Evolutionary conservation across 2,888 invertebrate species (phyloP).

Genomic region (Lasioglossum pauxillum): DNA sequence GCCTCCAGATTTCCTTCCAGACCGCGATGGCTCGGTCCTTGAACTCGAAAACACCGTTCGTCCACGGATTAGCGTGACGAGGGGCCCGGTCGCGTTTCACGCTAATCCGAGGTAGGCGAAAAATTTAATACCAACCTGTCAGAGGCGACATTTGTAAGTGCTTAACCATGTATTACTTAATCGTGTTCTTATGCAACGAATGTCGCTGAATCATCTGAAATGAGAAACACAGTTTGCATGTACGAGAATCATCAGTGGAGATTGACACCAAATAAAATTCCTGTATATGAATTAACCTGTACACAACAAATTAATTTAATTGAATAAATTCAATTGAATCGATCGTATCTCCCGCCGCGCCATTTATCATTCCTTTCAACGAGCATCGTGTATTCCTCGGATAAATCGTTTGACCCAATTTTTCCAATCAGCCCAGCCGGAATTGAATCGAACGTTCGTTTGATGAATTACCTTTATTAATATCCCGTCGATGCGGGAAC

Average conservation of each 20-base stretch:
- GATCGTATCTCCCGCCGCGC: background rate
- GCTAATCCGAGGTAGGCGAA: background rate
- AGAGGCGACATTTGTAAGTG: background rate
- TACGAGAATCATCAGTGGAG: too few relatives aligned
- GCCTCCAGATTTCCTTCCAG: conserved; percentile 27
- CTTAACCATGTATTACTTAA: too few relatives aligned
- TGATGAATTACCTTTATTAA: background rate
- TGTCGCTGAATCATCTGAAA: too few relatives aligned
- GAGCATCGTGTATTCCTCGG: background rate
- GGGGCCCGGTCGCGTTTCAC: background rate
- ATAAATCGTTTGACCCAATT: background rate
- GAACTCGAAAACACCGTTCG: background rate
- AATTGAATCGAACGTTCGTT: background rate
- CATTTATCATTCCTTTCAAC: background rate
- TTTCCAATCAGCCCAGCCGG: background rate
- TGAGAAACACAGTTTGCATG: too few relatives aligned
- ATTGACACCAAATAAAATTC: too few relatives aligned
- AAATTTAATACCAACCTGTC: background rate
- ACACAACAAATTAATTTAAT: background rate
- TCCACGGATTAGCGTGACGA: background rate
- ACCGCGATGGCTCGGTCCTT: background rate
- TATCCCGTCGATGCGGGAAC: background rate
- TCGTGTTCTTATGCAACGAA: too few relatives aligned
- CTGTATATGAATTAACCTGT: background rate
- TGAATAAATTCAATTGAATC: background rate